Conservation (phyloP, 1,140 invertebrate species). For the Drosophila elegans region DNA sequence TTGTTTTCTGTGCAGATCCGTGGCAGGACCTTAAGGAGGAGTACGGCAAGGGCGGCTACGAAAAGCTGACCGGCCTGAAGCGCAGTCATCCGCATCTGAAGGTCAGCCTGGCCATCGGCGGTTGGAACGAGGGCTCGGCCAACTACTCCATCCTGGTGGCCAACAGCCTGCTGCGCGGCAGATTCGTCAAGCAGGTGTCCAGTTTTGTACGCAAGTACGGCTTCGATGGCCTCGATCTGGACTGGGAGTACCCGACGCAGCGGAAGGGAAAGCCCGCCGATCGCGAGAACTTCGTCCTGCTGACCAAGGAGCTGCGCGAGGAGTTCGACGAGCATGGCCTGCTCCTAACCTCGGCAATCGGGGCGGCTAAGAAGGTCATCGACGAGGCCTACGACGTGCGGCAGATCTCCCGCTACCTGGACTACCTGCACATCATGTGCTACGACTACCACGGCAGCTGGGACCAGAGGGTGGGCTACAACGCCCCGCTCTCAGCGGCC, state of each 20-base stretch:
- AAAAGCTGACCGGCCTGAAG: slow-evolving; percentile 89
- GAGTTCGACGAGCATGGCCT: slow-evolving; percentile 87
- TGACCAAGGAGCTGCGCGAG: slow-evolving; percentile 89
- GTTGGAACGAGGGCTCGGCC: slow-evolving; percentile 94
- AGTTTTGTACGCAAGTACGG: slow-evolving; percentile 85
- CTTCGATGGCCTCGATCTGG: slow-evolving; percentile 93
- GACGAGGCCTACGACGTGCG: slow-evolving; percentile 91
- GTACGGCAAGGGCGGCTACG: slow-evolving; percentile 90
- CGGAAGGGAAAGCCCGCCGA: slow-evolving; percentile 90
- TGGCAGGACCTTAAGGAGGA: slow-evolving; percentile 91
- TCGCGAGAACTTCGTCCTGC: slow-evolving; percentile 90
- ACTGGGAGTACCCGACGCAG: slow-evolving; percentile 92
- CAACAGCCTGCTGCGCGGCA: slow-evolving; percentile 86
- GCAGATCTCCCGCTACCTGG: slow-evolving; percentile 89
- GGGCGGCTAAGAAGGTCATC: slow-evolving; percentile 89
- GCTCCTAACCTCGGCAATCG: slow-evolving; percentile 91
- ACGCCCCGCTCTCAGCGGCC: slow-evolving; percentile 87
- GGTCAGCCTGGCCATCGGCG: slow-evolving; percentile 91
- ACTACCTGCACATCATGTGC: slow-evolving; percentile 95
- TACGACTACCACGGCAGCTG: slow-evolving; percentile 96
- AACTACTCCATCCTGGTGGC: slow-evolving; percentile 92
- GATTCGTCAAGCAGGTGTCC: slow-evolving; percentile 86
- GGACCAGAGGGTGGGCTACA: slow-evolving; percentile 91
- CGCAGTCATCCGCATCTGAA: slow-evolving; percentile 90
- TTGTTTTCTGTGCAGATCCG: slow-evolving; percentile 86